phyloP scores from a whole-genome alignment of 64 coral and sea anemone genomes.

The Astreopora myriophthalma region DNA sequence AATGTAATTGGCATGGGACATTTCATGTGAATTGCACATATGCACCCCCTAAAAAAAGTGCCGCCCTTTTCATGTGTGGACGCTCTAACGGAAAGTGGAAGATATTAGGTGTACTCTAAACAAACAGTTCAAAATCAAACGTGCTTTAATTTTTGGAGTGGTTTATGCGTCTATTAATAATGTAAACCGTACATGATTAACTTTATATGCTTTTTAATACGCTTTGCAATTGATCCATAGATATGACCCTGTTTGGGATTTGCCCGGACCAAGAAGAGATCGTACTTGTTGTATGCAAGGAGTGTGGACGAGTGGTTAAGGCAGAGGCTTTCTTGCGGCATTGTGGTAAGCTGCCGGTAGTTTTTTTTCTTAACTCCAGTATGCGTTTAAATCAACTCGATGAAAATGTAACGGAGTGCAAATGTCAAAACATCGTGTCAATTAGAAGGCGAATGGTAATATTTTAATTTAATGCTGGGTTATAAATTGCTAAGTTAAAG shows the following conservation, averaged over 20 bases:
- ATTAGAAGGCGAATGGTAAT: background rate
- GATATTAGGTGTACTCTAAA: background rate
- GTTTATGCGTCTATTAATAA: constrained; percentile 65
- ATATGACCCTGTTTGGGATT: constrained; percentile 93
- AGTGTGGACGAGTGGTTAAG: constrained; percentile 88
- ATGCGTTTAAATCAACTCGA: background rate
- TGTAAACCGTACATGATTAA: constrained; percentile 64
- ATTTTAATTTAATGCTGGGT: background rate
- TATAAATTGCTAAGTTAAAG: background rate
- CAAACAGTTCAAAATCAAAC: constrained; percentile 29
- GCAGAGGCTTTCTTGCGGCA: constrained; percentile 83
- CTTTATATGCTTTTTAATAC: constrained; percentile 48
- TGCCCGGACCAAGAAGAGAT: constrained; percentile 94
- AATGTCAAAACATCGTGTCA: constrained; percentile 1
- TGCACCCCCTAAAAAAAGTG: constrained; percentile 8
- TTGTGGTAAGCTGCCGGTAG: constrained; percentile 69
- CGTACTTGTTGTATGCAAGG: constrained; percentile 79
- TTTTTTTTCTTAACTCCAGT: background rate
- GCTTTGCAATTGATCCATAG: constrained; percentile 80
- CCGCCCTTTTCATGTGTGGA: background rate
- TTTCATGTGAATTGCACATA: constrained; percentile 11
- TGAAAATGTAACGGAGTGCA: background rate
- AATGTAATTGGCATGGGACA: constrained; percentile 43
- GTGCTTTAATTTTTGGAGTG: constrained; percentile 57
- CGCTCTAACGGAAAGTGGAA: background rate